A percentile compares a stretch with the other conserved stretches of the same genome.
Evolutionary conservation across 2,888 invertebrate genomes (phyloP).

Genomic region (Sylvicola cinctus): DNA sequence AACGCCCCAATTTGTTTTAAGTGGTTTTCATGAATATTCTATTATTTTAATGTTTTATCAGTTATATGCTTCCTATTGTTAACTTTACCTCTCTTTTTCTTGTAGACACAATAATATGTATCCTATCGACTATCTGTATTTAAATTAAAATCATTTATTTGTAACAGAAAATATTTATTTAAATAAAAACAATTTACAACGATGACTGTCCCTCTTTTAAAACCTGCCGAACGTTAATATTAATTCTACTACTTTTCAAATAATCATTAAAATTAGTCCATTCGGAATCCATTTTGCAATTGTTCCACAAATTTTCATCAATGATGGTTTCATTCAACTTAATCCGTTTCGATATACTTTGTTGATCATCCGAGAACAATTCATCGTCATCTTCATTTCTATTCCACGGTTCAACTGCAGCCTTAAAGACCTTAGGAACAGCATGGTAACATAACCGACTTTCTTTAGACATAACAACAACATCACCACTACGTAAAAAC

Average conservation of each 20-base stretch:
- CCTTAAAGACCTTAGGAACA: conserved; percentile 62
- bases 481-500: conserved; percentile 71
- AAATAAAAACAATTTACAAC: conserved; percentile 6
- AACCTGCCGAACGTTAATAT: conserved; percentile 88
- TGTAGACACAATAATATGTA: too few relatives aligned
- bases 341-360: neutral
- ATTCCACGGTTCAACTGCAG: conserved; percentile 28
- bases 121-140: too few relatives aligned
- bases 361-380: conserved; percentile 2
- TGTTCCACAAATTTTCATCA: conserved; percentile 14
- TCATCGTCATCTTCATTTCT: conserved; percentile 14
- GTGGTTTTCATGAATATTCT: too few relatives aligned
- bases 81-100: too few relatives aligned
- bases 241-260: conserved; percentile 57
- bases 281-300: conserved; percentile 19
- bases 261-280: conserved; percentile 39
- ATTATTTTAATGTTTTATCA: too few relatives aligned
- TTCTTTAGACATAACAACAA: conserved; percentile 71
- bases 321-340: conserved; percentile 5
- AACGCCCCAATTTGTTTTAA: too few relatives aligned
- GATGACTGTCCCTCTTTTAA: conserved; percentile 31
- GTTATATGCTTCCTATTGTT: too few relatives aligned
- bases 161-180: too few relatives aligned
- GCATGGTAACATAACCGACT: conserved; percentile 83
- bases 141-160: too few relatives aligned